These are phyloP conservation scores for Apaloderma vittatum DNA, from an alignment of 2,113 vertebrate species.

Conservation along the genomic window DNA sequence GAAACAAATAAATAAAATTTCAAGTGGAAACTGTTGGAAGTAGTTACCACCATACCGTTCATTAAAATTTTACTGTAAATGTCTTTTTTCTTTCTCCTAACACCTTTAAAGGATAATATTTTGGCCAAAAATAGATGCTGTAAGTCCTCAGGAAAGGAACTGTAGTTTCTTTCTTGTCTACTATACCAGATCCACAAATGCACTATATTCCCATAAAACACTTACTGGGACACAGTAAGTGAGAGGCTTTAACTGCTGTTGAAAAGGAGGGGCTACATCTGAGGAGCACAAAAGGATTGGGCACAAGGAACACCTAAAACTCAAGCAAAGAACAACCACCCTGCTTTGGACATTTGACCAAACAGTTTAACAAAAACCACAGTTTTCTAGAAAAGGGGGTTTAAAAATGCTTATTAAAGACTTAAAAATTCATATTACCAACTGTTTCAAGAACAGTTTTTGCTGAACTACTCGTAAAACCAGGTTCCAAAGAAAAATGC, in stretches of 20 bases:
- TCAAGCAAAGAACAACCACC: neutral
- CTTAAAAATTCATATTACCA: neutral
- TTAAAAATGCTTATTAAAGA: neutral
- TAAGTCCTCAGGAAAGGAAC: neutral
- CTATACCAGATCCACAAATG: neutral
- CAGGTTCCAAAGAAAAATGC: neutral
- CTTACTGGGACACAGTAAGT: neutral
- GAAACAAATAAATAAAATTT: neutral
- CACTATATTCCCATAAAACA: neutral
- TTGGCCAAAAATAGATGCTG: neutral
- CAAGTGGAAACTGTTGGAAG: neutral
- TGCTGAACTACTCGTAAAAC: neutral
- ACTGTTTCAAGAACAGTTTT: neutral
- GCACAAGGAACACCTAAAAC: neutral
- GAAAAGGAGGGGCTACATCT: neutral
- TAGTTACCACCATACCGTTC: neutral
- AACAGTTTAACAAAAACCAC: neutral
- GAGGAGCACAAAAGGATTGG: neutral
- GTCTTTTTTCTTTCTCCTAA: neutral
- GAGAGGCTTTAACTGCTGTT: neutral
- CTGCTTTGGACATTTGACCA: neutral
- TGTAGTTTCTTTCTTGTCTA: neutral
- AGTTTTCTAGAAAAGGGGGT: neutral
- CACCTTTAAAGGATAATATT: neutral
- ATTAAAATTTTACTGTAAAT: neutral